Base-by-base conservation (phyloP, 2,113 vertebrate species). In the Eonycteris spelaea region DNA sequence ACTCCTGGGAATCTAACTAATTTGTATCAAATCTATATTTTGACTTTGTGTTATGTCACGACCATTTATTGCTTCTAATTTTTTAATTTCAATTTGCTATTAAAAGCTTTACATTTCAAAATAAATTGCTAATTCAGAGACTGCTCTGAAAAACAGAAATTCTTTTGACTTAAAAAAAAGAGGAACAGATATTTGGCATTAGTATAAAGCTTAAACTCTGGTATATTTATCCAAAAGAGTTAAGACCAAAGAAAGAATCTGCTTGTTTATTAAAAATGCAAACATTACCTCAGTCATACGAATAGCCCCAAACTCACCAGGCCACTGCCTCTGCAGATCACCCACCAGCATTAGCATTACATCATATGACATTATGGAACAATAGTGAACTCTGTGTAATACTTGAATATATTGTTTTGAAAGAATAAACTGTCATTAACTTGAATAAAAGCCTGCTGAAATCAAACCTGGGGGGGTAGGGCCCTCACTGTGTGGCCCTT, bases 381-480 rank as follows among this genome's bases (percentile, higher is more conserved):
- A 98, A 98, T 75, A 86, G 88, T n/a, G 91, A 97, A 92, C 85
- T 95, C 90, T 97, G 95, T 97, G 86, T 85, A 82, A 51, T 77
- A 88, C 65, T 96, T 90, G 96, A 92, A 92, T 86, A 82, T 86
- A 96, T 92, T 97, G 97, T 96, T 95, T 88, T 86, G 91, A 85
- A 96, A 96, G 93, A 97, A 97, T 97, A 96, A 95, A 96, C 94
- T 96, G 93, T 96, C 97, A 92, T 97, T 97, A 98, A 97, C 90
- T 96, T 92, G 95, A 80, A 97, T 96, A 96, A 96, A 96, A 95
- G 93, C 93, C 94, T 95, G 95, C 96, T 98, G 95, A 96, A 95
- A 96, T 98, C 88, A 97, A 95, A 97, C 88, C 96, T 97, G 59
- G 77, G 71, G 71, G 70, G 85, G 84, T 59, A 95, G 38, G 84